These are phyloP conservation scores for Merodon equestris DNA, from an alignment of 2,888 invertebrate species.

Conservation along the genomic window DNA sequence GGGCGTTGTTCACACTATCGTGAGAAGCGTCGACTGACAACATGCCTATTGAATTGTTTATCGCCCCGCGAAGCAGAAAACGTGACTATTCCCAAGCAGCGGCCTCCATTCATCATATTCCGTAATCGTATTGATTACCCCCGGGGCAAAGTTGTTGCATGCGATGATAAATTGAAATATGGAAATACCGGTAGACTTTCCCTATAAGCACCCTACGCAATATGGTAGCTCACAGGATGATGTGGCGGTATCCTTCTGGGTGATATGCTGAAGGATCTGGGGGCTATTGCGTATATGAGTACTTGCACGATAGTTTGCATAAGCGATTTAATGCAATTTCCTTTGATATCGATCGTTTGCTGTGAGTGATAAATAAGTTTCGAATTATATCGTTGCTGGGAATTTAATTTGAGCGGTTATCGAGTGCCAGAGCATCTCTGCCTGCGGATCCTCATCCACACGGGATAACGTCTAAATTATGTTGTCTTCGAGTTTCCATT, in stretches of 20 bases:
- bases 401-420: conserved; percentile 48
- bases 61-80: no score
- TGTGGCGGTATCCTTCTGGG: no score
- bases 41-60: no score
- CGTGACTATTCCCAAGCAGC: neutral
- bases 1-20: conserved; percentile 8
- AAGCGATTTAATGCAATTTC: conserved; percentile 48
- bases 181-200: neutral
- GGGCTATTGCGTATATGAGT: no score
- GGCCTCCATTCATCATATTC: neutral
- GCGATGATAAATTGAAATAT: conserved; percentile 24
- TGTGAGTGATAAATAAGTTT: conserved; percentile 48
- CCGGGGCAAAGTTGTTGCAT: conserved; percentile 32
- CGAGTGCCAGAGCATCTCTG: no score
- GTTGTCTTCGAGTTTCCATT: no score
- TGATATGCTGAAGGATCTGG: no score
- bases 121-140: neutral
- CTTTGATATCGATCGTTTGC: conserved; percentile 48
- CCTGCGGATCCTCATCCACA: no score
- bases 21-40: conserved; percentile 3
- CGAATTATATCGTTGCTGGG: conserved; percentile 53
- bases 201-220: neutral
- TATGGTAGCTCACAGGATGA: no score
- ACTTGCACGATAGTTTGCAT: conserved; percentile 24
- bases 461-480: no score